Evolutionary conservation across 1,140 invertebrate species (phyloP), one percentile per base, ranked within the genome.

Genomic region (Lerema accius): DNA sequence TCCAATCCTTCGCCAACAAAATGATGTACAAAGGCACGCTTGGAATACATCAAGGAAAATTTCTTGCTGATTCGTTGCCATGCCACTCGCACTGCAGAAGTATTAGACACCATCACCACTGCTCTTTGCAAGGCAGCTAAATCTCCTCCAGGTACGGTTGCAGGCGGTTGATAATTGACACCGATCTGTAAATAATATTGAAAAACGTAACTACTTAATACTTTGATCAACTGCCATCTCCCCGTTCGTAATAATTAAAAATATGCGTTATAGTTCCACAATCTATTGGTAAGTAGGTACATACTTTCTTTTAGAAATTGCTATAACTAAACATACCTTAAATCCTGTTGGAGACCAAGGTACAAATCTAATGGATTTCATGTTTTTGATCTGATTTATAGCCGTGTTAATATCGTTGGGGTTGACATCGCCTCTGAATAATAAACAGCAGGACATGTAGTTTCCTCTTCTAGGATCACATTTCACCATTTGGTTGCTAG

Each of bases 1-100:
- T 96, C 95, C 92, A 96, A 94, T 50, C 96, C 95, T 92, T 96
- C 96, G 4, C 95, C 95, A 6, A 96, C 91, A 75, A 94, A 96
- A 88, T 95, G 95, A 86, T 96, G 95, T 7, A 96, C 93, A 78
- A 96, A 96, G 1, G 95, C 95, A 45, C 94, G 85, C 82, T 95
- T 96, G 14, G 92, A 86, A 67, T 94, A 95, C 95, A 96, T 95
- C 11, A 95, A 66, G 51, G 94, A 93, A 80, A 95, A 96, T 73
- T 96, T 96, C 63, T 92, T 92, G 59, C 92, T 91, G 0, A 96
- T 77, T 43, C 93, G 91, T 28, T 92, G 90, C 95, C 95, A 96
- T 6, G 94, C 93, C 26, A 95, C 93, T 58, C 93, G 93, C 45
- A 97, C 94, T 23, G 95, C 94, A 0, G 95, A 96, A 42, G 93